A percentile compares a stretch with the other conserved stretches of the same genome.
phyloP scores from a whole-genome alignment of 2,888 invertebrate genomes.

The Endomychus coccineus region DNA sequence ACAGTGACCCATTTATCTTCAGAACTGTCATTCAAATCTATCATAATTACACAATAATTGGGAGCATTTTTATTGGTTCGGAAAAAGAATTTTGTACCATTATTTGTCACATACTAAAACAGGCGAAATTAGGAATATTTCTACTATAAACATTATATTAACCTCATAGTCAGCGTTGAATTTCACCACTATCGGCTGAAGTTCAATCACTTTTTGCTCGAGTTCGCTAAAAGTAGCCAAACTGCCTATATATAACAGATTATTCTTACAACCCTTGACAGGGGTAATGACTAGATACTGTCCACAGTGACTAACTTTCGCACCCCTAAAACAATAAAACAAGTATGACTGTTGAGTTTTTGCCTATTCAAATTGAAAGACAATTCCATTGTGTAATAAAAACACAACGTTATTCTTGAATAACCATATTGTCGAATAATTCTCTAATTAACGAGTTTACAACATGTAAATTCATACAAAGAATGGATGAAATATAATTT shows the following conservation, averaged over 20 bases:
- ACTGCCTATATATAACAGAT: constrained; percentile 79
- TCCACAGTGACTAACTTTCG: constrained; percentile 86
- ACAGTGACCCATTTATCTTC: constrained; percentile 78
- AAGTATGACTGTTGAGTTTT: constrained; percentile 3
- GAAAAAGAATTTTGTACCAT: constrained; percentile 73
- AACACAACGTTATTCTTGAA: too few species aligned
- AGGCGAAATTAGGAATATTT: too few species aligned
- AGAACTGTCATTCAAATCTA: constrained; percentile 65
- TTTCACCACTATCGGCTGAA: constrained; percentile 76
- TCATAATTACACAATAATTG: constrained; percentile 79
- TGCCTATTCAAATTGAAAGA: too few species aligned
- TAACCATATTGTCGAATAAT: too few species aligned
- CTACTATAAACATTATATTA: too few species aligned
- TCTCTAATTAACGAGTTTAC: too few species aligned
- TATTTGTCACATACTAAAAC: constrained; percentile 82
- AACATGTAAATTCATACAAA: too few species aligned
- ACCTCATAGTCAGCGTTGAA: constrained; percentile 94
- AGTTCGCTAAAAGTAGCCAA: constrained; percentile 48
- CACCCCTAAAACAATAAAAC: constrained; percentile 54
- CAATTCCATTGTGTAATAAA: too few species aligned
- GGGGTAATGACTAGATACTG: constrained; percentile 78
- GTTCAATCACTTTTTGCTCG: constrained; percentile 56
- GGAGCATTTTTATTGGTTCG: constrained; percentile 91
- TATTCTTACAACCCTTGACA: constrained; percentile 85
- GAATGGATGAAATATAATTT: too few species aligned